These are phyloP conservation scores for Albula glossodonta DNA, from an alignment of 2,113 vertebrate genomes.

Conservation along the genomic window DNA sequence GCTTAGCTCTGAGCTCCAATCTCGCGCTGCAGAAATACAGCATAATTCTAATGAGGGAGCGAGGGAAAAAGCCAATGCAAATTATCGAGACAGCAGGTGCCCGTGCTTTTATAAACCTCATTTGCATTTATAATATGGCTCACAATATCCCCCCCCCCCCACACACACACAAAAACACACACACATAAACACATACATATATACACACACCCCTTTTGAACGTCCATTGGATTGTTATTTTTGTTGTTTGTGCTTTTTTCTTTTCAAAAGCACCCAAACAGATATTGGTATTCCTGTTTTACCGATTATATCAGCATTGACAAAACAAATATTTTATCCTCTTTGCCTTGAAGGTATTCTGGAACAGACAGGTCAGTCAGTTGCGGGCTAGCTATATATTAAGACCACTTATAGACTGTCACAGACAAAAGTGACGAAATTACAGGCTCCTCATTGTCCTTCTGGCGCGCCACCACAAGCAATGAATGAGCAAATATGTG, in stretches of 20 bases:
- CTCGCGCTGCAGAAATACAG: slow-evolving; percentile 41
- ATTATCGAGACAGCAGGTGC: slow-evolving; percentile 58
- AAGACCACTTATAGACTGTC: not conserved
- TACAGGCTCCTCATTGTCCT: slow-evolving; percentile 3
- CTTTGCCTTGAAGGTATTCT: not conserved
- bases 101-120: slow-evolving; percentile 52
- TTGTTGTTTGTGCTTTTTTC: slow-evolving; percentile 18
- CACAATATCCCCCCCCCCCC: slow-evolving; percentile 36
- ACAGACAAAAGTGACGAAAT: not conserved
- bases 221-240: slow-evolving; percentile 16
- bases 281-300: not conserved
- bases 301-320: not conserved
- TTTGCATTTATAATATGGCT: slow-evolving; percentile 56
- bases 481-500: not conserved
- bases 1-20: slow-evolving; percentile 37
- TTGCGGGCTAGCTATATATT: not conserved
- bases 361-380: not conserved
- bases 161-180: not conserved
- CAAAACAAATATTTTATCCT: not conserved
- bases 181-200: not conserved
- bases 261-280: not conserved
- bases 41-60: slow-evolving; percentile 47
- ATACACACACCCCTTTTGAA: slow-evolving; percentile 30
- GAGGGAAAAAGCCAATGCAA: slow-evolving; percentile 49
- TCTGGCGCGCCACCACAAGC: not conserved